These are phyloP conservation scores for Rhaphigaster nebulosa DNA, from an alignment of 2,888 invertebrate genomes.

Conservation along the genomic window DNA sequence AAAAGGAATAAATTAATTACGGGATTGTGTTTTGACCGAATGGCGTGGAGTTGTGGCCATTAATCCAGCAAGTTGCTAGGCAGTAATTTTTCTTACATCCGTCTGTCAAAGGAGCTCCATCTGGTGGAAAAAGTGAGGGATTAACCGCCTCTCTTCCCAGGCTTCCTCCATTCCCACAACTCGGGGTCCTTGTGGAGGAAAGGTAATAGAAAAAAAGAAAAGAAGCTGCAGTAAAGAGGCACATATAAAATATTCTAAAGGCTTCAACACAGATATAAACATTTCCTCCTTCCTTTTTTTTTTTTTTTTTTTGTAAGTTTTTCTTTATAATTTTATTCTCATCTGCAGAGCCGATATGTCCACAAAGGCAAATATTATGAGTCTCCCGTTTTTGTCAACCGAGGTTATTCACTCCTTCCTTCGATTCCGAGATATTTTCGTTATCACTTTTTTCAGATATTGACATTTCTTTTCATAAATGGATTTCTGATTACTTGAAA, in stretches of 20 bases:
- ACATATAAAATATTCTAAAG: constrained; percentile 42
- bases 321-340: neutral
- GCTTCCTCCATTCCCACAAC: constrained; percentile 50
- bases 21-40: neutral
- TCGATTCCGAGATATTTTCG: neutral
- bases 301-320: neutral
- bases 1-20: constrained; percentile 17
- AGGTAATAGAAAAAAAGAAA: constrained; percentile 45
- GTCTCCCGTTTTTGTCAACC: neutral
- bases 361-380: constrained; percentile 27
- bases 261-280: constrained; percentile 44
- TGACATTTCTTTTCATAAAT: too few species aligned
- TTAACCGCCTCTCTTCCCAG: constrained; percentile 39
- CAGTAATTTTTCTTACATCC: constrained; percentile 49
- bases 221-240: constrained; percentile 27
- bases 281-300: neutral
- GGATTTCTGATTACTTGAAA: too few species aligned
- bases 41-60: constrained; percentile 8
- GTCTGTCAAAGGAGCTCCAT: constrained; percentile 48
- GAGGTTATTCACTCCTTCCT: neutral
- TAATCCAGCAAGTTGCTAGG: constrained; percentile 43
- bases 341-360: constrained; percentile 23
- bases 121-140: constrained; percentile 49
- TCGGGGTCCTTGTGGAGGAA: neutral
- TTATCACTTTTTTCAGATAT: neutral